Base-by-base conservation (phyloP, 2,113 vertebrate genomes). In the Malurus alboscapulatus region DNA sequence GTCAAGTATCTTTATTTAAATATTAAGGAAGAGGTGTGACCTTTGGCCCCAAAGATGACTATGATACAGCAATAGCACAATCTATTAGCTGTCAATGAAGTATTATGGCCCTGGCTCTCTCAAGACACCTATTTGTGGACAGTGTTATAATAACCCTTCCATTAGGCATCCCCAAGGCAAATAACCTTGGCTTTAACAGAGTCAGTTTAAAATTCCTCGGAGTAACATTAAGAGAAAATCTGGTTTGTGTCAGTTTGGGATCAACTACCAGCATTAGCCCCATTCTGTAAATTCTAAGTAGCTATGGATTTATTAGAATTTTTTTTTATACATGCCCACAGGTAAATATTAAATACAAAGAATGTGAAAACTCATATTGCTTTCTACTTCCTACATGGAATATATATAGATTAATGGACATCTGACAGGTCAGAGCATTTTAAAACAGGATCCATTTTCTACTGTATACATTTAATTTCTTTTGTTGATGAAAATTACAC, bases 141-240 rank as follows among this genome's bases (percentile, higher is more conserved):
- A 98, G 96, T 98, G 98, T 98, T 98, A 98, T 97, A 98, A 98
- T 98, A 97, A 98, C 97, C 97, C 97, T 97, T 98, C 98, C 97
- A 98, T 98, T 98, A 98, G 98, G 98, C 97, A 97, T 98, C 98
- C 98, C 98, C 97, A 97, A 97, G 98, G 98, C 97, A 98, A 98
- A 97, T 97, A 98, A 98, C 98, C 98, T 98, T 97, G 97, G 98
- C 98, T 98, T 98, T 98, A 98, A 98, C 98, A 97, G 98, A 98
- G 98, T 98, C 98, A 98, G 97, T 98, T 98, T 97, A 97, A 97
- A 98, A 98, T 98, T 98, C 98, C 98, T 98, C 97, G 94, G 98
- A 98, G 98, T 98, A 97, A 98, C 97, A 98, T 98, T 98, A 98
- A 95, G 96, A 97, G 97, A 97, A 97, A 96, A 96, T 98, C 97